A percentile compares a stretch with the other conserved stretches of the same genome.
Evolutionary conservation across 1,140 invertebrate species (phyloP).

Genomic region (Brachionus rotundiformis): DNA sequence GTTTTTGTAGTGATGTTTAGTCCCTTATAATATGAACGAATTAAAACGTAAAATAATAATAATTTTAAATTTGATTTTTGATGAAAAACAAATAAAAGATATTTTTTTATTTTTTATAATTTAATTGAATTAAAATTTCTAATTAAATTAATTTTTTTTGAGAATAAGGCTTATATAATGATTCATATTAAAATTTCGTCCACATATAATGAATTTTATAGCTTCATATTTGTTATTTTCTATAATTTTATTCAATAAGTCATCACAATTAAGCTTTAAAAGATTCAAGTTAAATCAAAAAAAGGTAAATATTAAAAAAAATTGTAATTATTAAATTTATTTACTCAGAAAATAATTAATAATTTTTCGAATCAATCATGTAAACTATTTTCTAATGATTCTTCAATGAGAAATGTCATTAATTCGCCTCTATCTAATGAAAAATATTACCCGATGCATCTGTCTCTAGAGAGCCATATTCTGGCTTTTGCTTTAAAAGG

Average conservation of each 20-base stretch:
- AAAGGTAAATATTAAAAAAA: slow-evolving; percentile 1
- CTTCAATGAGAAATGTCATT: not conserved
- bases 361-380: not conserved
- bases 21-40: no score
- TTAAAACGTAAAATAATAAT: no score
- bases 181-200: no score
- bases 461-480: slow-evolving; percentile 18
- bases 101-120: no score
- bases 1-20: no score
- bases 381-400: not conserved
- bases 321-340: not conserved
- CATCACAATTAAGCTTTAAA: not conserved
- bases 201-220: not conserved
- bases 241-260: not conserved
- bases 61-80: not conserved
- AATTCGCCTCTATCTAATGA: slow-evolving; percentile 32
- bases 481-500: slow-evolving; percentile 10
- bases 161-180: no score
- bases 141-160: not conserved
- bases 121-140: not conserved
- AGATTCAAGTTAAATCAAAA: not conserved
- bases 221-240: not conserved
- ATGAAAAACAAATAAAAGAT: no score
- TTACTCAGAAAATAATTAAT: not conserved
- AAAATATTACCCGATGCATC: not conserved